Evolutionary conservation across 2,888 invertebrate species (phyloP), one percentile per base, ranked within the genome.

Genomic region (Synergus laeviventris): DNA sequence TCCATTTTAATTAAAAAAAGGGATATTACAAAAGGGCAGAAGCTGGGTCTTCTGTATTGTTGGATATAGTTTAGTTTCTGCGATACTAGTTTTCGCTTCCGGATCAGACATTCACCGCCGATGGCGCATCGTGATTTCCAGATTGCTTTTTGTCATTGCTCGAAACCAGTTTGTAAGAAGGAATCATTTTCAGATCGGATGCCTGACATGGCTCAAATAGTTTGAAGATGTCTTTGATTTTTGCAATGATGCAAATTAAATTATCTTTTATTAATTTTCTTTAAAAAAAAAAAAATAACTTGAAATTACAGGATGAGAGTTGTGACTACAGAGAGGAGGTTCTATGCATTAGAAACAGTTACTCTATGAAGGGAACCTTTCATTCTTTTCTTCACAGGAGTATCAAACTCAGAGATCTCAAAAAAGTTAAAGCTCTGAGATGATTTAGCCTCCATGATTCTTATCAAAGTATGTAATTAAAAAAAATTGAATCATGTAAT

Each of bases 41-140:
- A 56, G 21, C 5, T 9, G 9, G 21, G 18, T 21, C 56, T 9
- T 56, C 21, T 56, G 4, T 56, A 8, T n/a, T 16, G 2, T n/a
- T 16, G 45, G 16, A 45, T 56, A 12, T 24, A 56, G 56, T 21
- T 56, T 56, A 49, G 56, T 21, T 56, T 11, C 56, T 11, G 21
- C 21, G 21, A 56, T 49, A 56, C 56, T 21, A 56, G 56, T 56
- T 56, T 56, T 56, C 36, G 31, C 38, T 62, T 62, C 62, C 62
- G 62, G 62, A 62, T 11, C n/a, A 16, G 31, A 31, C 60, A 62
- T 62, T 62, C 62, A 62, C 62, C 62, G 38, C 38, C 62, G 31
- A 38, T 62, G 62, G 36, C 36, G 38, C 38, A 62, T 62, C 21
- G 12, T 56, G 56, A 56, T 11, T 11, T 21, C 12, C 21, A 11